These are phyloP conservation scores for Parus major DNA, from an alignment of 2,113 vertebrate species.

Conservation along the genomic window DNA sequence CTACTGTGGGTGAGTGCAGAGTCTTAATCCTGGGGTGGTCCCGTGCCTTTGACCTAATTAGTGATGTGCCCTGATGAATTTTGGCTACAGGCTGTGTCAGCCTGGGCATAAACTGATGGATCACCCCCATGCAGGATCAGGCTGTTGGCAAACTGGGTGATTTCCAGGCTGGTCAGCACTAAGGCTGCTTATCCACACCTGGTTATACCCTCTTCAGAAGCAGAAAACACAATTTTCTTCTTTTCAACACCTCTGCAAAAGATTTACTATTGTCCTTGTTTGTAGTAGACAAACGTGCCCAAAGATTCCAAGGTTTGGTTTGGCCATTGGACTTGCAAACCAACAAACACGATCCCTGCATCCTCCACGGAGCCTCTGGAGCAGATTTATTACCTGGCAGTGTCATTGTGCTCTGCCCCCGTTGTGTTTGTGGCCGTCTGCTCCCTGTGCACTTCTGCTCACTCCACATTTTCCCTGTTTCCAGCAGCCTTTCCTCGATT, in stretches of 20 bases:
- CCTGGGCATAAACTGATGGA: background rate
- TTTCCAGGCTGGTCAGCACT: background rate
- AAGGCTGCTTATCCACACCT: background rate
- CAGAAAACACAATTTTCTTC: background rate
- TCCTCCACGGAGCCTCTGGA: background rate
- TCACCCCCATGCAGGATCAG: background rate
- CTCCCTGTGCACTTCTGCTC: background rate
- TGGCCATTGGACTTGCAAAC: background rate
- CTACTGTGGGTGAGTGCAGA: accelerated
- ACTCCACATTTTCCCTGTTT: background rate
- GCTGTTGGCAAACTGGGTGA: background rate
- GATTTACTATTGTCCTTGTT: background rate
- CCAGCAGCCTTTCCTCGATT: background rate
- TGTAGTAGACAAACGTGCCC: background rate
- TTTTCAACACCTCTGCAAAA: background rate
- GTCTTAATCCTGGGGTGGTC: background rate
- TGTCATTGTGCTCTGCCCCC: background rate
- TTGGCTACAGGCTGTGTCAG: background rate
- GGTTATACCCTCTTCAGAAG: background rate
- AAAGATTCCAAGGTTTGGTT: background rate
- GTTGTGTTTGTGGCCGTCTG: background rate
- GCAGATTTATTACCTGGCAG: background rate
- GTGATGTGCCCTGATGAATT: background rate
- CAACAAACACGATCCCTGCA: background rate
- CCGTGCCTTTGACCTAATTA: background rate